Percentiles rank a stretch among this genome's conserved stretches.
Evolutionary conservation across 2,797 vertebrate species (phyloP).

Genomic region (Pipistrellus pipistrellus): DNA sequence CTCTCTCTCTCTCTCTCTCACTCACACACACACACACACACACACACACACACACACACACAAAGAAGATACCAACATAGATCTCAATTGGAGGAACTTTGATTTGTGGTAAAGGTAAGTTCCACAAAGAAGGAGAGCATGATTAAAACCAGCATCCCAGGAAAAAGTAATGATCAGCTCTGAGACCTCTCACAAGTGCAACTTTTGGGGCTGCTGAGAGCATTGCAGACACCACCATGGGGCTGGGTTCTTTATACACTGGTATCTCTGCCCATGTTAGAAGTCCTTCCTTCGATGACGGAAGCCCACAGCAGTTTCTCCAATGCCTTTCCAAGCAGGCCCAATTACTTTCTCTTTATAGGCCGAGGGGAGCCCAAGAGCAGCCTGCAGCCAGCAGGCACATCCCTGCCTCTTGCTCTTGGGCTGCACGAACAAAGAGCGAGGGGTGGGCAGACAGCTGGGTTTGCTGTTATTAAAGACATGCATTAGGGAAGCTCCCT

Average conservation of each 20-base stretch:
- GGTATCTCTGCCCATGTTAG: not conserved
- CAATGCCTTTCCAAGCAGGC: not conserved
- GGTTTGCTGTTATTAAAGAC: not conserved
- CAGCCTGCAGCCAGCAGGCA: not conserved
- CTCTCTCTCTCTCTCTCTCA: not conserved
- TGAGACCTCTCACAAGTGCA: not conserved
- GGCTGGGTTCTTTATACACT: not conserved
- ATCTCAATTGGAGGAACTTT: not conserved
- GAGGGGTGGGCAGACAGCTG: not conserved
- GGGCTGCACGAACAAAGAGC: not conserved
- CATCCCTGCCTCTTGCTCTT: not conserved
- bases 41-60: not conserved
- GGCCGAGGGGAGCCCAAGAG: not conserved
- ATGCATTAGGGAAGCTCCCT: not conserved
- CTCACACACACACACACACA: not conserved
- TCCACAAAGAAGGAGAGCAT: not conserved
- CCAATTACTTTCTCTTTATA: not conserved
- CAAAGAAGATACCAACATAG: not conserved
- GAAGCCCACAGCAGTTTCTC: not conserved
- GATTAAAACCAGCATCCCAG: constrained; percentile 16
- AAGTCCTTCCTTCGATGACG: not conserved
- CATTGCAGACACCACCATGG: not conserved
- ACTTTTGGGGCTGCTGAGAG: not conserved
- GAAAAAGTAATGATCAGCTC: not conserved
- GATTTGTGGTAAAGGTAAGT: constrained; percentile 37